Evolutionary conservation across 2,888 invertebrate species (phyloP), one percentile per base, ranked within the genome.

Genomic region (Meliscaeva auricollis): DNA sequence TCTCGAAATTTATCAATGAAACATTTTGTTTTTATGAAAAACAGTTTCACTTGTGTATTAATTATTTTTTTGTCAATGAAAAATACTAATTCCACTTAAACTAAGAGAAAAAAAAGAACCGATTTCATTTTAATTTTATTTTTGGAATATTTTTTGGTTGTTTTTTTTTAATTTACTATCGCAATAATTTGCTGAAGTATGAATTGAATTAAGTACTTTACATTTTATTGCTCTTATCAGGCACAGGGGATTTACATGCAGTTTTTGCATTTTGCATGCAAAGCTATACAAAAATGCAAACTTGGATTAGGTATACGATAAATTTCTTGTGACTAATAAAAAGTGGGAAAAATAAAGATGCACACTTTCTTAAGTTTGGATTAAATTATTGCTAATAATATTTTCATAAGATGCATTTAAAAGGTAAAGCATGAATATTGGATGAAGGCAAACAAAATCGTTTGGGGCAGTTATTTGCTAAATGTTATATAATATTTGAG

Each of bases 1-100:
- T 17, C 17, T 46, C 3, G 30, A 64, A 64, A 64, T 46, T 46
- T 32, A 20, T 46, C n/a, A 62, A 62, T 62, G 60, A 62, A 62
- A 62, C 22, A 60, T 38, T 62, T 38, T 38, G n/a, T n/a, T n/a
- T n/a, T n/a, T n/a, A n/a, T n/a, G n/a, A n/a, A n/a, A n/a, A n/a
- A n/a, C n/a, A n/a, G n/a, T 38, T 9, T 11, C 3, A 38, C 9
- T 38, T 38, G 38, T 9, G 13, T 38, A 6, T 7, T 13, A 9
- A 13, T 4, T 38, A 3, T 11, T 20, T 48, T 48, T 20, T 11
- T 13, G 7, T 9, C 11, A 9, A 15, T 54, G 8, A 54, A 2
- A 1, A 3, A 30, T 22, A 13, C 30, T 3, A 3, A 32, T 1
- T 54, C 15, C 15, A 54, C 15, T 54, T 8, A 5, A 26, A n/a